These are phyloP conservation scores for Lerista edwardsae DNA, from an alignment of 2,797 vertebrate species.

Conservation along the genomic window DNA sequence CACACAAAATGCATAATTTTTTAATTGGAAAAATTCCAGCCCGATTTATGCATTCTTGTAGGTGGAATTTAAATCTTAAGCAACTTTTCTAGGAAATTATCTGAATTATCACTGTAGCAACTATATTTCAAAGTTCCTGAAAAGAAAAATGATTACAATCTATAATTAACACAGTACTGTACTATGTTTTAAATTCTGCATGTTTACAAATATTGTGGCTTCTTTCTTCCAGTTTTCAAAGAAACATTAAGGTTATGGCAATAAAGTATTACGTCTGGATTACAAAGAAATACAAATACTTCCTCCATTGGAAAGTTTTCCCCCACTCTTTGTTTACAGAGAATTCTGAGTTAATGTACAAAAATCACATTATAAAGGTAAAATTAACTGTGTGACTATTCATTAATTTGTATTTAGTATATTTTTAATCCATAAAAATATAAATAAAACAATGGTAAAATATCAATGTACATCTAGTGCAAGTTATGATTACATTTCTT, in stretches of 20 bases:
- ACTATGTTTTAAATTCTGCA: slow-evolving; percentile 51
- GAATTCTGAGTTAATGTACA: slow-evolving; percentile 76
- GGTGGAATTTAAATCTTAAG: slow-evolving; percentile 1
- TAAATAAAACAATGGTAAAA: slow-evolving; percentile 84
- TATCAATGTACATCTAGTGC: slow-evolving; percentile 84
- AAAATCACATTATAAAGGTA: slow-evolving; percentile 82
- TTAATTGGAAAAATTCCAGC: too few species aligned
- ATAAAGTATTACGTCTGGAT: slow-evolving; percentile 62
- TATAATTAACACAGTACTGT: slow-evolving; percentile 27
- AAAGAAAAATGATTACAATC: slow-evolving; percentile 27
- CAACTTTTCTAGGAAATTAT: slow-evolving; percentile 52
- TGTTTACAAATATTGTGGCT: slow-evolving; percentile 30
- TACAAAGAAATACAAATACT: slow-evolving; percentile 68
- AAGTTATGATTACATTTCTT: slow-evolving; percentile 81
- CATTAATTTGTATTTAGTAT: slow-evolving; percentile 79
- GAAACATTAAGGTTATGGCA: slow-evolving; percentile 67
- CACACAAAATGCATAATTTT: too few species aligned
- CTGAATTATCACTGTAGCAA: slow-evolving; percentile 29
- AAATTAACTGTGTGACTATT: slow-evolving; percentile 76
- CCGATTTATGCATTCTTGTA: too few species aligned
- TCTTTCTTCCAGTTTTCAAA: slow-evolving; percentile 66
- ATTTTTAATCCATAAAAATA: slow-evolving; percentile 82
- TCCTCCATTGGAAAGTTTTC: slow-evolving; percentile 74
- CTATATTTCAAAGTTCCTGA: slow-evolving; percentile 21
- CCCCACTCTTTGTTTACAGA: slow-evolving; percentile 64